These are phyloP conservation scores for Synergus japonicus DNA, from an alignment of 2,888 invertebrate species.

Conservation along the genomic window DNA sequence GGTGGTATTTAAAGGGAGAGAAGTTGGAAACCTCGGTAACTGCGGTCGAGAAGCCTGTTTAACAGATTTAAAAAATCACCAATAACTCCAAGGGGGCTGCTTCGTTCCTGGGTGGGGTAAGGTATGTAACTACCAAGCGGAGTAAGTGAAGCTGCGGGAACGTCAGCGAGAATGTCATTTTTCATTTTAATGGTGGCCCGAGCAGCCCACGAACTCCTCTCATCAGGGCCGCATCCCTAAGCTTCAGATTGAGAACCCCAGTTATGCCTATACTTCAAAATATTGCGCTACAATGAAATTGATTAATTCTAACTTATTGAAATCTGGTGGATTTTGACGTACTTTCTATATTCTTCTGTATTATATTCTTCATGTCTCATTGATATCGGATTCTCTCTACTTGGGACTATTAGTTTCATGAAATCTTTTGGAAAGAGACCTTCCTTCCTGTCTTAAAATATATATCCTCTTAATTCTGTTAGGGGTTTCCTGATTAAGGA, in stretches of 20 bases:
- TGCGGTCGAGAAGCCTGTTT: constrained; percentile 70
- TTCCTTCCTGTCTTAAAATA: not conserved
- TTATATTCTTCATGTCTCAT: not conserved
- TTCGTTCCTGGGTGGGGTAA: constrained; percentile 45
- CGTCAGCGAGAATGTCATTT: constrained; percentile 75
- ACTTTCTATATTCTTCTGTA: not conserved
- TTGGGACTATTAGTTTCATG: too few relatives aligned
- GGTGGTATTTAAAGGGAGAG: constrained; percentile 39
- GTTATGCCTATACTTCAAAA: not conserved
- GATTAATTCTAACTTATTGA: not conserved
- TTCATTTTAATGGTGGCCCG: constrained; percentile 77
- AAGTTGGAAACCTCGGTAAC: constrained; percentile 45
- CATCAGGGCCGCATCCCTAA: constrained; percentile 30
- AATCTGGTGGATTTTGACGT: not conserved
- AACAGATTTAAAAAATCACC: constrained; percentile 76
- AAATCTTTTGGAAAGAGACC: not conserved
- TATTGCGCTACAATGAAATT: not conserved
- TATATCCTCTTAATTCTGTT: not conserved
- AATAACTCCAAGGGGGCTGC: constrained; percentile 66
- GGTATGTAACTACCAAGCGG: constrained; percentile 48
- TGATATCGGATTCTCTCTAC: not conserved
- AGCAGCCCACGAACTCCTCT: constrained; percentile 59
- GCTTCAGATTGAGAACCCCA: not conserved
- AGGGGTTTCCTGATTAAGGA: not conserved
- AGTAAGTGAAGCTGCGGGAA: constrained; percentile 58